Base-by-base conservation (phyloP, 2,888 invertebrate genomes). In the Aporophyla lueneburgensis region DNA sequence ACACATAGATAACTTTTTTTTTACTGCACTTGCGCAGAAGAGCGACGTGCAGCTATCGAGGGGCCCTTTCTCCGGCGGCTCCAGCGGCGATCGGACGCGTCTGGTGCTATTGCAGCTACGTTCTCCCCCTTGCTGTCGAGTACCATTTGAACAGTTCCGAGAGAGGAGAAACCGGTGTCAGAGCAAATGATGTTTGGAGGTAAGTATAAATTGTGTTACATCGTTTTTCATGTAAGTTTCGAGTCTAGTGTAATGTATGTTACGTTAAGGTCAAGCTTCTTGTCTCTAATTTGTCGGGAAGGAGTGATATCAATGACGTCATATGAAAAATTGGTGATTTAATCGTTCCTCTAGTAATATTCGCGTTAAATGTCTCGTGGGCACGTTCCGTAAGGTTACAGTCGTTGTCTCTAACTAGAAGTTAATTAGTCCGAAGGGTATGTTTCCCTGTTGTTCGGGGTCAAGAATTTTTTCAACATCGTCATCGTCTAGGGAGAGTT, bases 21-120 rank as follows among this genome's bases (percentile, higher is more conserved):
- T 46, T 46, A 80, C 9, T 83, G 83, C 85, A 83, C 81, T 85
- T 83, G 83, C 83, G 83, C 85, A 83, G 85, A 58, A 73, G 33
- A n/a, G 46, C 27, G 49, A 24, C 10, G 14, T 78, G 79, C 65
- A 73, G 66, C 53, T 14, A 63, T 62, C 16, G 16, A 14, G 10
- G 6, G 33, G 2, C 61, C 84, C 80, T 77, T 76, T 76, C 27
- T 33, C 53, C 56, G 56, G 56, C 58, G 33, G 71, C 40, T 46
- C 10, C 61, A 51, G 63, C 46, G 54, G 65, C 14, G 71, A 58
- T 7, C 63, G 65, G 76, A n/a, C 54, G 71, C 24, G 69, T 70
- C 54, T 59, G 14, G 10, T 10, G 33, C 46, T 58, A 63, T 49
- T 27, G 40, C 68, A 49, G 68, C 27, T 54, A 33, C 5, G 21